Base-by-base conservation (phyloP, 2,797 vertebrate species). In the Anabas testudineus region DNA sequence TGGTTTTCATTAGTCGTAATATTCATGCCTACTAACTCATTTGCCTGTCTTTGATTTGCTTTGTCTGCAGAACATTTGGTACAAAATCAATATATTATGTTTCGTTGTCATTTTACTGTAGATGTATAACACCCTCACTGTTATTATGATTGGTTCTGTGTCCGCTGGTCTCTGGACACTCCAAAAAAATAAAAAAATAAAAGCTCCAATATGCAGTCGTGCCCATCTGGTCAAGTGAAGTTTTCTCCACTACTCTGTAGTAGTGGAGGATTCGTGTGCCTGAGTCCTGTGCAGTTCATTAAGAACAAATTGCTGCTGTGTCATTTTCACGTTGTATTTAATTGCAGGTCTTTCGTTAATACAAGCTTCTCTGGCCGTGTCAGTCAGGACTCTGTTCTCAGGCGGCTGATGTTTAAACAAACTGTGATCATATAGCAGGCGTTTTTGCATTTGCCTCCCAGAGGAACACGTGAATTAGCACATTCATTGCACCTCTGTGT, bases 401-500 rank as follows among this genome's bases (percentile, higher is more conserved):
- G 22, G 48, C 36, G 30, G 21, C 34, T 24, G 22, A 22, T 41
- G 26, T 57, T 61, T 42, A 57, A 64, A 55, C 46, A 56, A 26
- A 61, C 55, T 56, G 49, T 49, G 48, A 54, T 74, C 42, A 24
- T 30, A 43, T 34, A 8, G 41, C 16, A 22, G 26, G 15, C 14
- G 49, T 67, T 52, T 67, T 57, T 76, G 56, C 34, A 62, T 74
- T 14, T 26, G 13, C 64, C 57, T 75, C 60, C 83, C 64, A 6
- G 64, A 62, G 73, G 67, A 55, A 58, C 10, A 19, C 28, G 42
- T 12, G 26, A 80, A 73, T 72, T 67, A 73, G 54, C 73, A 79
- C 64, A 70, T 73, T 72, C 62, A 51, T 71, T 19, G 22, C 55
- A 46, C 13, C 51, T 42, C n/a, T 21, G 45, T 57, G 55, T 28